Evolutionary conservation across 1,140 invertebrate genomes (phyloP), one percentile per base, ranked within the genome.

Genomic region (Trissolcus basalis): DNA sequence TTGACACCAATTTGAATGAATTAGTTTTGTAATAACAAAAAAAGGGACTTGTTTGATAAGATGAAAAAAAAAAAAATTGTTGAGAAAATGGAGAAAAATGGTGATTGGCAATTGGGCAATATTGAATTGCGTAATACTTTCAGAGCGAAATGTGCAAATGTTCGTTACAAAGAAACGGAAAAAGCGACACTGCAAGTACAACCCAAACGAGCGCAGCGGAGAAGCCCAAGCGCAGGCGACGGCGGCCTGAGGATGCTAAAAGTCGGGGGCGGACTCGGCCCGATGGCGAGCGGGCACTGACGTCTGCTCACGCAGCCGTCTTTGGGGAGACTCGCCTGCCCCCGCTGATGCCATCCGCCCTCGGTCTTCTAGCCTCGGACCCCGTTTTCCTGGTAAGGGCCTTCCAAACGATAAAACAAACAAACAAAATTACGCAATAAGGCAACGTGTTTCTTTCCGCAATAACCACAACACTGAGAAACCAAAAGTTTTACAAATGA

Each of bases 301-400:
- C 85, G 81, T 86, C 86, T 83, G 80, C 83, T 83, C 85, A 85
- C 80, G 82, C 86, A 83, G 80, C 85, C 79, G 82, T 87, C 82
- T 78, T 72, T 67, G 79, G 68, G 74, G 64, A 80, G 47, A 65
- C 77, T 54, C 86, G 84, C 85, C 86, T 88, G 82, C 84, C 86
- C 85, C 83, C 86, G 82, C 80, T 87, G 85, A 86, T 87, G 86
- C 84, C 87, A 78, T 83, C 87, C 87, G 87, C 87, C 87, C 86
- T 88, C 87, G 87, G 86, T 84, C 87, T 89, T 86, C 86, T 88
- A 82, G 80, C 87, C 85, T 89, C 87, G 85, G 86, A 87, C 84
- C 85, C 87, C 85, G 82, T 88, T 85, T 85, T 88, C 86, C 86
- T 88, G 87, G 87, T 89, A 89, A 89, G 87, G 81, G 81, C 54